Percentiles rank a stretch among this genome's conserved stretches.
These are phyloP conservation scores for Willisornis vidua DNA, from an alignment of 2,113 vertebrate genomes.

Conservation along the genomic window DNA sequence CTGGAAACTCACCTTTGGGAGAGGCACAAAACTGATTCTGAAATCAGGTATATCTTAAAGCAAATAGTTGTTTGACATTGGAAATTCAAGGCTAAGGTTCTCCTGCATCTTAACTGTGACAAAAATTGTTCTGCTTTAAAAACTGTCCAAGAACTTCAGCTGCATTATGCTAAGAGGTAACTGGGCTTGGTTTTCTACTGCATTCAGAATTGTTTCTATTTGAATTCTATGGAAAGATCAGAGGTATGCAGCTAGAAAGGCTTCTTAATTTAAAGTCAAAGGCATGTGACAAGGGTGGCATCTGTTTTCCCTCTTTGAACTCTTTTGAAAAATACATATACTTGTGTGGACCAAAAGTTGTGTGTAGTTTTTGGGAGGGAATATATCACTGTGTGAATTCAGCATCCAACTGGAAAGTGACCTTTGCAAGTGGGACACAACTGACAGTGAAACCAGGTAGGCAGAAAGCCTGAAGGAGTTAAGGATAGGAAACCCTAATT, in stretches of 20 bases:
- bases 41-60: not conserved
- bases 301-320: not conserved
- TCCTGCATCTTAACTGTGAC: not conserved
- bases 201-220: not conserved
- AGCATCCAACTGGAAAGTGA: not conserved
- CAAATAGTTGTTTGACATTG: not conserved
- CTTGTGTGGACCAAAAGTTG: not conserved
- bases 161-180: accelerated
- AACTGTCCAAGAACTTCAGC: not conserved
- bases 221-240: not conserved
- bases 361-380: not conserved
- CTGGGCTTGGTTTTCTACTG: not conserved
- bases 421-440: constrained; percentile 17
- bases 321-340: not conserved
- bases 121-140: not conserved
- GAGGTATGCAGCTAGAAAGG: not conserved
- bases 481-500: not conserved
- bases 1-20: not conserved
- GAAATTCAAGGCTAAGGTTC: not conserved
- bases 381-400: not conserved
- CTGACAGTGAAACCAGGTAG: constrained; percentile 22
- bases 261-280: not conserved
- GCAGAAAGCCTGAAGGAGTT: not conserved
- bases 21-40: not conserved
- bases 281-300: not conserved